Evolutionary conservation across 2,888 invertebrate genomes (phyloP).

Genomic region (Drosophila emarginata): DNA sequence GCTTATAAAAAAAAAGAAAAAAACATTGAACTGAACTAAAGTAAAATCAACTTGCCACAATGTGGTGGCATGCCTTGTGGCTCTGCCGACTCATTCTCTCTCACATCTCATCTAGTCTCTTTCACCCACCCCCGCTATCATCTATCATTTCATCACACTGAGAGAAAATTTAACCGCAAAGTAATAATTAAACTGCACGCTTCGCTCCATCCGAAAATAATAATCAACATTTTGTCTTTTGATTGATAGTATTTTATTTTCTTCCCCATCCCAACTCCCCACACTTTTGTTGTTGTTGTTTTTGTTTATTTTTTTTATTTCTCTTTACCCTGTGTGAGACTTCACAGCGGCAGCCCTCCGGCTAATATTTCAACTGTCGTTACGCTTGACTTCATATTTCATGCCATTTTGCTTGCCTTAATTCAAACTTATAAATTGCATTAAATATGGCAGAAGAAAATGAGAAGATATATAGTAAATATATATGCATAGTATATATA

Average conservation of each 20-base stretch:
- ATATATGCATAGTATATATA: neutral
- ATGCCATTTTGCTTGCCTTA: slow-evolving; percentile 60
- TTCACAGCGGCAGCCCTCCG: slow-evolving; percentile 34
- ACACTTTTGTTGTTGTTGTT: neutral
- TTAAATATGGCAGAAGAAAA: slow-evolving; percentile 57
- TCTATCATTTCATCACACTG: slow-evolving; percentile 5
- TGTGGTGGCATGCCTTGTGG: neutral
- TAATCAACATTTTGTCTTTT: slow-evolving; percentile 67
- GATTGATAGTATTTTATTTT: slow-evolving; percentile 67
- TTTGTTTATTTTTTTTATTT: neutral
- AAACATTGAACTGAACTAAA: neutral
- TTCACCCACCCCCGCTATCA: neutral
- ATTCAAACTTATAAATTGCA: slow-evolving; percentile 62
- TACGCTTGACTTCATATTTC: slow-evolving; percentile 66
- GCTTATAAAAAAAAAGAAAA: neutral
- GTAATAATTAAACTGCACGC: slow-evolving; percentile 64
- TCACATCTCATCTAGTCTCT: neutral
- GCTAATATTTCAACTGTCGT: slow-evolving; percentile 49
- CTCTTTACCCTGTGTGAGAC: neutral
- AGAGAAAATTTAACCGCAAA: slow-evolving; percentile 34
- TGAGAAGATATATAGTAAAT: neutral
- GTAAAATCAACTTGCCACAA: neutral
- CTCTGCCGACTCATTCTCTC: neutral
- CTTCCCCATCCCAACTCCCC: slow-evolving; percentile 6
- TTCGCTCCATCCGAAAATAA: slow-evolving; percentile 51